Conservation (phyloP, 2,113 vertebrate species). For the Psilopsiagon aurifrons region DNA sequence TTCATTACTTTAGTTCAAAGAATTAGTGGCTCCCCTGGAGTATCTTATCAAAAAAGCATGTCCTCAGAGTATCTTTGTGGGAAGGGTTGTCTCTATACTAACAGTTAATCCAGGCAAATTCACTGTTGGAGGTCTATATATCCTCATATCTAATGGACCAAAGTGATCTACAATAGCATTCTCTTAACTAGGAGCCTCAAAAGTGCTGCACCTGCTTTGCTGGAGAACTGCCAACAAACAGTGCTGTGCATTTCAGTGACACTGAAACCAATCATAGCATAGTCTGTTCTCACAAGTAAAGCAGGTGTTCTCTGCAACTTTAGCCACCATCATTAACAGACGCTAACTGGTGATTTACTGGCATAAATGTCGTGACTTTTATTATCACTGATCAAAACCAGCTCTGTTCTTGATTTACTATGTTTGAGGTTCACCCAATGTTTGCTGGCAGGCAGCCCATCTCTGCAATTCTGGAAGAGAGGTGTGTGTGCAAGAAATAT, state of each 20-base stretch:
- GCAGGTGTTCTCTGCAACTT: background rate
- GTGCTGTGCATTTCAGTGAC: background rate
- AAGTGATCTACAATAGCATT: background rate
- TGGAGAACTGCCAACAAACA: constrained; percentile 6
- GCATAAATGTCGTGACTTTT: background rate
- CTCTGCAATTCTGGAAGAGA: background rate
- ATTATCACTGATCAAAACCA: background rate
- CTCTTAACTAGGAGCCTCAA: background rate
- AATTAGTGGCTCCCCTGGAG: background rate
- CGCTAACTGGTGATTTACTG: background rate
- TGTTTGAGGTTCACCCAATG: background rate
- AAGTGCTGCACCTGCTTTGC: constrained; percentile 9
- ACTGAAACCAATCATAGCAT: fast-evolving
- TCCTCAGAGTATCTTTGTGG: background rate
- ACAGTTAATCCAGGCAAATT: background rate
- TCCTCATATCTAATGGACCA: background rate
- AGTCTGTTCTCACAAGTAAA: background rate
- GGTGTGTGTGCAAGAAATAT: background rate
- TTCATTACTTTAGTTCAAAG: background rate
- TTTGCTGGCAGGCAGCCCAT: background rate
- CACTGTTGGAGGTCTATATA: background rate
- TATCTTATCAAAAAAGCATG: background rate
- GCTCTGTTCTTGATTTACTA: background rate
- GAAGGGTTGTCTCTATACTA: background rate
- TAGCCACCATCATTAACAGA: background rate